phyloP scores from a whole-genome alignment of 2,888 invertebrate genomes.

The Linhomoeus sp. region DNA sequence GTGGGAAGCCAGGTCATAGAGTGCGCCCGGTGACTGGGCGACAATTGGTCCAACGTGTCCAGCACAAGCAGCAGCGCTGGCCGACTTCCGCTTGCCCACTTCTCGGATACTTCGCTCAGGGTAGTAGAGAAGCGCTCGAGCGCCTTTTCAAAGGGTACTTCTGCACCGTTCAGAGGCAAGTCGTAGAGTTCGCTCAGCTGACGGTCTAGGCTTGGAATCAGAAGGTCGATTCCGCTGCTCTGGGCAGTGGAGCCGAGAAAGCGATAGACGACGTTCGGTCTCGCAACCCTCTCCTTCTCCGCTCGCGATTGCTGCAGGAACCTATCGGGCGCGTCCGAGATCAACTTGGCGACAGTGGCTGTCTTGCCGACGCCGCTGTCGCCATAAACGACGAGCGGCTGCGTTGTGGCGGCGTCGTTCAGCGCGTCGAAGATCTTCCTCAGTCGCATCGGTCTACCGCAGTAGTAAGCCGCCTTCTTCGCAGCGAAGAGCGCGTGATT shows the following conservation, averaged over 20 bases:
- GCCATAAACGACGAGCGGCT: slow-evolving; percentile 48
- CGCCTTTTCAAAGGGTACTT: no score
- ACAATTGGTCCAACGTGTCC: slow-evolving; percentile 86
- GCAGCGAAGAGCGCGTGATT: neutral
- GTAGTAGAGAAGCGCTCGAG: no score
- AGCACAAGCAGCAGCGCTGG: slow-evolving; percentile 63
- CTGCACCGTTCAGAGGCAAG: no score
- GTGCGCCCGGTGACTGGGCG: slow-evolving; percentile 73
- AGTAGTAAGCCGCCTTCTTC: neutral
- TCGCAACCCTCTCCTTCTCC: no score
- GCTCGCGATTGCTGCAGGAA: no score
- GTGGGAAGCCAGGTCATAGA: slow-evolving; percentile 86
- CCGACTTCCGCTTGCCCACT: slow-evolving; percentile 59
- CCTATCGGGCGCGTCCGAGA: no score
- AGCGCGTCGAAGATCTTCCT: neutral
- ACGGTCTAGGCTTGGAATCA: slow-evolving; percentile 76
- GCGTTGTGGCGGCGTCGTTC: slow-evolving; percentile 39
- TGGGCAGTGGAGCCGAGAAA: slow-evolving; percentile 90
- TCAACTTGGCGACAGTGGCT: slow-evolving; percentile 60
- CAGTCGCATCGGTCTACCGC: neutral
- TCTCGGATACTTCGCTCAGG: no score
- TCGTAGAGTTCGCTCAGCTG: slow-evolving; percentile 35
- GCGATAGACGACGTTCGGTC: slow-evolving; percentile 46
- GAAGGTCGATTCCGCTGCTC: slow-evolving; percentile 74
- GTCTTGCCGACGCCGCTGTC: slow-evolving; percentile 93